Evolutionary conservation across 2,797 vertebrate species (phyloP), one percentile per base, ranked within the genome.

Genomic region (Falco concolor): DNA sequence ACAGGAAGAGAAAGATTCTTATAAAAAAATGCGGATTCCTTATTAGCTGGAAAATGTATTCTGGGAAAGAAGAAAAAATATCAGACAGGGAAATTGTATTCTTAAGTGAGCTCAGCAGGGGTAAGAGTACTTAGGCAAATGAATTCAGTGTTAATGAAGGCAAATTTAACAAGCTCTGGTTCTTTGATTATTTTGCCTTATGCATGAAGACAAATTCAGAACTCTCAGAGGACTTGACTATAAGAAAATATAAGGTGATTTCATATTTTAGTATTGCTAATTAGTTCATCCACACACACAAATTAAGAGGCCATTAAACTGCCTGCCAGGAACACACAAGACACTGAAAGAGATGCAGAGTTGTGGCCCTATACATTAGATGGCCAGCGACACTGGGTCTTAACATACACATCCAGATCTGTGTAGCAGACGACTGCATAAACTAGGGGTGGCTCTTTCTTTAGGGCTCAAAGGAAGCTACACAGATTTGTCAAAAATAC

Each of bases 151-250:
- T 76, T 97, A 96, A 97, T 86, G 94, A 95, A 94, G 72, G 89
- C 65, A 96, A 95, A 93, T 65, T 78, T 88, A 93, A 91, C 90
- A 80, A 84, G 91, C 87, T 72, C 84, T 60, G 72, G 56, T 90
- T 89, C 94, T 96, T 95, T 97, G 93, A 98, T 97, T 96, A 96
- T 95, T 93, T 30, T 72, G 75, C 76, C 70, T 96, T 72, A 96
- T 61, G 83, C 86, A 95, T 60, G 69, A 96, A 93, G 92, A 96
- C 72, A 90, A 95, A 93, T 93, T 94, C 94, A 84, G 83, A 96
- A 93, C 65, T 38, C 84, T 80, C 89, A 86, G 87, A 95, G 89
- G 95, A 94, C 50, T 38, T 38, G 49, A 82, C 9, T 87, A 67
- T 90, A 83, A 90, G 86, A 95, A 96, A 97, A 92, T 79, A 86